Conservation (phyloP, 2,888 invertebrate genomes). For the Drosophila percnosoma region DNA sequence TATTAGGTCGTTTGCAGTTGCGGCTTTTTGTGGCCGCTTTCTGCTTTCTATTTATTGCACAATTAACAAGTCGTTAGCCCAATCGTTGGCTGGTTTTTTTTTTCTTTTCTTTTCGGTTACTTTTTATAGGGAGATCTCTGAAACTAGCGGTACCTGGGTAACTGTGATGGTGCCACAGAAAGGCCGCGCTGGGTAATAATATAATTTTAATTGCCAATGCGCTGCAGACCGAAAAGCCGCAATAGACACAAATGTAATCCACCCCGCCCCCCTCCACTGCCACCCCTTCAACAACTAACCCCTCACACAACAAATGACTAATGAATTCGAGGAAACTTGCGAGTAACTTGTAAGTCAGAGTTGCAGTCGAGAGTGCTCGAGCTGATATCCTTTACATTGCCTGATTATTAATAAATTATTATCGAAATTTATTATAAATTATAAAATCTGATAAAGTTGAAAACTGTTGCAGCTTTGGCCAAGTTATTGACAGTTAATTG, state of each 20-base stretch:
- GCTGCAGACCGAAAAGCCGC: constrained; percentile 27
- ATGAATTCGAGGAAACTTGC: constrained; percentile 11
- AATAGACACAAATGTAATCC: constrained; percentile 9
- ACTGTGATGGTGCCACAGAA: constrained; percentile 39
- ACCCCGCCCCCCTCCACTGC: neutral
- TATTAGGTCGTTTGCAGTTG: constrained; percentile 17
- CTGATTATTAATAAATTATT: neutral
- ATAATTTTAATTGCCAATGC: constrained; percentile 74
- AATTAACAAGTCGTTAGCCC: constrained; percentile 77
- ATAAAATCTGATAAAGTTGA: neutral
- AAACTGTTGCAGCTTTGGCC: neutral
- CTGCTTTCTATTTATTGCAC: constrained; percentile 79
- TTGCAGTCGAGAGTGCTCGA: neutral
- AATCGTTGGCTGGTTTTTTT: constrained; percentile 33
- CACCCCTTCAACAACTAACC: neutral
- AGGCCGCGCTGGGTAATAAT: constrained; percentile 65
- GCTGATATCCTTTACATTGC: neutral
- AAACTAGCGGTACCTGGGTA: constrained; percentile 40
- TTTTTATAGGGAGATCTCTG: constrained; percentile 29
- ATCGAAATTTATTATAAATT: neutral
- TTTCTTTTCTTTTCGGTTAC: neutral
- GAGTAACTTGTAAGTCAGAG: neutral
- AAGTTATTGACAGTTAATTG: neutral
- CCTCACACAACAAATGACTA: constrained; percentile 21
- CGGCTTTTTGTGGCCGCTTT: constrained; percentile 35